Evolutionary conservation across 2,888 invertebrate genomes (phyloP).

Genomic region (Mesorhabditis sp.): DNA sequence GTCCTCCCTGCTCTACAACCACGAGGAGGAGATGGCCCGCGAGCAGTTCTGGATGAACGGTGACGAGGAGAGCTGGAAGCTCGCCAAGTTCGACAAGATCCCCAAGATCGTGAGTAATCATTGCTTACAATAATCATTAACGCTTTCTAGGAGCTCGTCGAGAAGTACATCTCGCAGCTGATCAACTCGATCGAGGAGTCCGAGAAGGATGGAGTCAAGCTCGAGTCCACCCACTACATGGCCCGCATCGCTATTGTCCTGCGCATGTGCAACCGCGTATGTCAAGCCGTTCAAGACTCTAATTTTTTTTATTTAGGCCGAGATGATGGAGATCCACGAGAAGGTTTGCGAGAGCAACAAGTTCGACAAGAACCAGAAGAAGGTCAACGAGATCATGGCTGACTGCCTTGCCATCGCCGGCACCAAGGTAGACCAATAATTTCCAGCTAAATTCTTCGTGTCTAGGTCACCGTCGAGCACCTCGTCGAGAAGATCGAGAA

Average conservation of each 20-base stretch:
- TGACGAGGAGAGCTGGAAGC: slow-evolving; percentile 26
- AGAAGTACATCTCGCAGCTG: slow-evolving; percentile 27
- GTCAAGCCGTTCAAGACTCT: not conserved
- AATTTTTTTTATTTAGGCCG: slow-evolving; percentile 2
- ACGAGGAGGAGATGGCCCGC: slow-evolving; percentile 34
- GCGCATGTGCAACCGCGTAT: slow-evolving; percentile 34
- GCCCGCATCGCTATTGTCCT: slow-evolving; percentile 45
- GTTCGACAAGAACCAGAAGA: slow-evolving; percentile 12
- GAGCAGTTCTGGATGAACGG: slow-evolving; percentile 38
- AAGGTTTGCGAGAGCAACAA: slow-evolving; percentile 19
- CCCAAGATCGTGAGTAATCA: slow-evolving; percentile 13
- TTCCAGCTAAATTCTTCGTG: slow-evolving; percentile 9
- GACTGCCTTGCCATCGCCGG: slow-evolving; percentile 44
- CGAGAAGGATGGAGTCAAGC: slow-evolving; percentile 19
- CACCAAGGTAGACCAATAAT: slow-evolving; percentile 16
- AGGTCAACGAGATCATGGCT: slow-evolving; percentile 38
- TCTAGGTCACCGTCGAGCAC: slow-evolving; percentile 31
- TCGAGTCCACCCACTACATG: slow-evolving; percentile 25
- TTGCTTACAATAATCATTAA: slow-evolving; percentile 15
- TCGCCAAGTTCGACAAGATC: not conserved
- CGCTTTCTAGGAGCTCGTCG: slow-evolving; percentile 18
- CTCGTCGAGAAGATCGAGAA: slow-evolving; percentile 36
- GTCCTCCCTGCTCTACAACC: slow-evolving; percentile 34
- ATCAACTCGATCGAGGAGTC: slow-evolving; percentile 25
- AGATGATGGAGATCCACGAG: slow-evolving; percentile 22